A percentile compares a stretch with the other conserved stretches of the same genome.
phyloP scores from a whole-genome alignment of 2,797 vertebrate genomes.

The Darevskia mixta region DNA sequence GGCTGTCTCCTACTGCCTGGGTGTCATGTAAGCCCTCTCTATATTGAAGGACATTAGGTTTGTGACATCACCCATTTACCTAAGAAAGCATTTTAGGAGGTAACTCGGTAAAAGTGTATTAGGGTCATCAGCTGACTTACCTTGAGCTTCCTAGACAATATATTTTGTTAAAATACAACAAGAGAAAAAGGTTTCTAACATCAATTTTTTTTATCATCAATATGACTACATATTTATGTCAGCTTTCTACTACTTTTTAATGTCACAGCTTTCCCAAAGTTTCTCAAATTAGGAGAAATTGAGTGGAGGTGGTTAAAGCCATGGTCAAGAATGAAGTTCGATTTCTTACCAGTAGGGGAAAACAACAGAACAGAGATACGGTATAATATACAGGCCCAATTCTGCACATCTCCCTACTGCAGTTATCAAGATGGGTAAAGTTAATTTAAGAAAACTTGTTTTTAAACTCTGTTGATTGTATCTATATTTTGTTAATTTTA shows the following conservation, averaged over 20 bases:
- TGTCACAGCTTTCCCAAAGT: not conserved
- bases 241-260: not conserved
- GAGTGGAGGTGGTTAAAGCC: not conserved
- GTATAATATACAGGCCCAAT: too few species aligned
- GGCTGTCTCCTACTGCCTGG: not conserved
- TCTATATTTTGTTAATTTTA: too few species aligned
- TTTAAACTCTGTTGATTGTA: too few species aligned
- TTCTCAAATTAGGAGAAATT: conserved; percentile 1
- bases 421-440: not conserved
- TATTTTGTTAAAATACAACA: not conserved
- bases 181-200: not conserved
- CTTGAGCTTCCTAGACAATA: not conserved
- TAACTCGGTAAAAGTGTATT: fast-evolving
- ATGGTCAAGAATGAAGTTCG: not conserved
- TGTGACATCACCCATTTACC: conserved; percentile 47
- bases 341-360: not conserved
- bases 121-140: not conserved
- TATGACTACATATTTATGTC: not conserved
- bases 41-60: not conserved
- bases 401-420: not conserved
- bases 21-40: not conserved
- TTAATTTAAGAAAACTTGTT: not conserved
- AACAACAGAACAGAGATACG: not conserved
- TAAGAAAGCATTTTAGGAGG: not conserved
- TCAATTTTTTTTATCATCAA: not conserved